phyloP scores from a whole-genome alignment of 2,113 vertebrate genomes.

The Atractosteus spatula region DNA sequence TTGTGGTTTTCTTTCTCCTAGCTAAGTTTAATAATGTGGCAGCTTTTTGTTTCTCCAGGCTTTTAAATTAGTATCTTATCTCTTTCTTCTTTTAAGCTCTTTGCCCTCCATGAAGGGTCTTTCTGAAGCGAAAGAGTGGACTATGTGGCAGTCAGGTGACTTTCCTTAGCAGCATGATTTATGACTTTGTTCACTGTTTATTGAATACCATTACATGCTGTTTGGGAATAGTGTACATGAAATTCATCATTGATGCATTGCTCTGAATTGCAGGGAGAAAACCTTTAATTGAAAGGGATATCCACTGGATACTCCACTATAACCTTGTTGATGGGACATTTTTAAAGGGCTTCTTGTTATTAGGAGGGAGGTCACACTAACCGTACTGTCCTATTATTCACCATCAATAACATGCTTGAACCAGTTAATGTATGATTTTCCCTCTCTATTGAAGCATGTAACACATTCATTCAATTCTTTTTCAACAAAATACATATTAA shows the following conservation, averaged over 20 bases:
- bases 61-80: not conserved
- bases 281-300: conserved; percentile 26
- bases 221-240: conserved; percentile 17
- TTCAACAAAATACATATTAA: too few species aligned
- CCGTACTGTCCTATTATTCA: too few species aligned
- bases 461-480: too few species aligned
- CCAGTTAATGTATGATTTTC: too few species aligned
- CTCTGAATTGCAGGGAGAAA: conserved; percentile 8
- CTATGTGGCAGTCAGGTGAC: conserved; percentile 19
- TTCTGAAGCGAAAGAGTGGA: not conserved
- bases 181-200: conserved; percentile 28
- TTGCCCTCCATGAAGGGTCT: not conserved
- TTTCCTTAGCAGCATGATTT: conserved; percentile 32
- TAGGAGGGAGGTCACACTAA: too few species aligned
- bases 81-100: not conserved
- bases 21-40: too few species aligned
- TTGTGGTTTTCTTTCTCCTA: too few species aligned
- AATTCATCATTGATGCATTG: conserved; percentile 27
- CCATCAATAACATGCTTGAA: too few species aligned
- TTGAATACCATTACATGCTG: conserved; percentile 31
- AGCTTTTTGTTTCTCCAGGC: too few species aligned
- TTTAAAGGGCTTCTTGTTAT: not conserved
- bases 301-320: conserved; percentile 12
- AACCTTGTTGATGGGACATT: not conserved
- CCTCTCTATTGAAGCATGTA: too few species aligned